Percentiles rank a stretch among this genome's conserved stretches.
phyloP scores from a whole-genome alignment of 2,797 vertebrate genomes.

The Tarsius wallacei region DNA sequence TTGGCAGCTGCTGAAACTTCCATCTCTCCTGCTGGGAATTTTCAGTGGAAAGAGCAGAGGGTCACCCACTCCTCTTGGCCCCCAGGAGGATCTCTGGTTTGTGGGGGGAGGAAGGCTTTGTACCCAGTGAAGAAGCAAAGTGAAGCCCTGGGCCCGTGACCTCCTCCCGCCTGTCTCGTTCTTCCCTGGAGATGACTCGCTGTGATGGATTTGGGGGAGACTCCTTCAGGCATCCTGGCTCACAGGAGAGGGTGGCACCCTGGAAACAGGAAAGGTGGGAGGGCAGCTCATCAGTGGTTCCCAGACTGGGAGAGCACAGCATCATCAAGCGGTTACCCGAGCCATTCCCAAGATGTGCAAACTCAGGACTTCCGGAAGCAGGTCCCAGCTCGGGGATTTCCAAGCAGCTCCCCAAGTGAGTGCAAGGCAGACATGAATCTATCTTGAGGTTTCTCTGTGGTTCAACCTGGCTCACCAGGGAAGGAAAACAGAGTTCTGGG shows the following conservation, averaged over 20 bases:
- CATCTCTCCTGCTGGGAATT: background rate
- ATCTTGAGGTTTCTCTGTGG: background rate
- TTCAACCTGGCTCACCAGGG: background rate
- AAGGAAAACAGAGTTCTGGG: background rate
- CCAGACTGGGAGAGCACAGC: rapidly evolving
- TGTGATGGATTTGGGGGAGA: background rate
- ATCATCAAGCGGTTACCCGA: background rate
- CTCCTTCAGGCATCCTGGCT: background rate
- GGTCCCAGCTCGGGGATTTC: background rate
- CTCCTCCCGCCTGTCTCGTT: background rate
- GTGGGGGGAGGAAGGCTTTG: background rate
- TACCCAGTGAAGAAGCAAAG: background rate
- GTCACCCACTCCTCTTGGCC: rapidly evolving
- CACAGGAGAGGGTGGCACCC: rapidly evolving
- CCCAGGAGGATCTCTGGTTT: background rate
- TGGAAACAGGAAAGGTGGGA: background rate
- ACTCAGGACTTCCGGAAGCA: background rate
- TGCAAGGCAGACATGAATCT: background rate
- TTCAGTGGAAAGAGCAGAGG: background rate
- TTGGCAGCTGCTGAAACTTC: background rate
- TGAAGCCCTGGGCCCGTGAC: background rate
- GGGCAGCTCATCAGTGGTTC: background rate
- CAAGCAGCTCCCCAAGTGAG: background rate
- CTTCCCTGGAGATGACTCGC: background rate
- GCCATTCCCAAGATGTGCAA: background rate